Percentiles rank a stretch among this genome's conserved stretches.
Conservation (phyloP, 2,113 vertebrate genomes). For the Sorex fumeus region DNA sequence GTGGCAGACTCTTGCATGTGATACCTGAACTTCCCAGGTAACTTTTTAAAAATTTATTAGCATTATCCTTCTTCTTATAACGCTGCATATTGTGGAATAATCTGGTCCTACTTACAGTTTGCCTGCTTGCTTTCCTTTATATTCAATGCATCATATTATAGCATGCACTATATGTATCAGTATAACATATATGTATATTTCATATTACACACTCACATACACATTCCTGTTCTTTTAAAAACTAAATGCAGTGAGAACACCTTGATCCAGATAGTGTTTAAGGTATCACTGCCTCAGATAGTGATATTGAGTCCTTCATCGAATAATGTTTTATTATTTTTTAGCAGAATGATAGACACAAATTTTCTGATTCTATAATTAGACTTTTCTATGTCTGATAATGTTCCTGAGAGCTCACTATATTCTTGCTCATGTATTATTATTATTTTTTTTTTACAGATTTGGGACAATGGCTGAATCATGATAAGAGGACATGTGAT, state of each 20-base stretch:
- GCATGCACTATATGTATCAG: neutral
- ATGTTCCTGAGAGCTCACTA: neutral
- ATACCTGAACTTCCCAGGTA: neutral
- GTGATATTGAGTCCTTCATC: slow-evolving; percentile 28
- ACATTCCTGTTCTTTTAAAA: neutral
- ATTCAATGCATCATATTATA: neutral
- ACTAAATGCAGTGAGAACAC: neutral
- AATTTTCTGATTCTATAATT: neutral
- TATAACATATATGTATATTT: neutral
- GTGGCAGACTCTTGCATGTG: neutral
- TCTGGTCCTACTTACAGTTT: neutral
- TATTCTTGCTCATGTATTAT: too few species aligned
- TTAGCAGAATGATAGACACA: slow-evolving; percentile 35
- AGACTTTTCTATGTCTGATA: neutral
- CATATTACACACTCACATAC: neutral
- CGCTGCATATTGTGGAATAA: neutral
- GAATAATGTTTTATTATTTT: slow-evolving; percentile 3
- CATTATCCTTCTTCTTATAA: neutral
- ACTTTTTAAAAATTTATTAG: neutral
- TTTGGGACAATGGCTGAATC: neutral
- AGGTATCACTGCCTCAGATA: neutral
- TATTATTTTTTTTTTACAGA: neutral
- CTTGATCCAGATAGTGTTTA: neutral
- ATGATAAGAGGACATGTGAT: neutral
- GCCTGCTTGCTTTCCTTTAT: neutral